Percentiles rank a stretch among this genome's conserved stretches.
phyloP scores from a whole-genome alignment of 2,113 vertebrate genomes.

The Barnardius zonarius region DNA sequence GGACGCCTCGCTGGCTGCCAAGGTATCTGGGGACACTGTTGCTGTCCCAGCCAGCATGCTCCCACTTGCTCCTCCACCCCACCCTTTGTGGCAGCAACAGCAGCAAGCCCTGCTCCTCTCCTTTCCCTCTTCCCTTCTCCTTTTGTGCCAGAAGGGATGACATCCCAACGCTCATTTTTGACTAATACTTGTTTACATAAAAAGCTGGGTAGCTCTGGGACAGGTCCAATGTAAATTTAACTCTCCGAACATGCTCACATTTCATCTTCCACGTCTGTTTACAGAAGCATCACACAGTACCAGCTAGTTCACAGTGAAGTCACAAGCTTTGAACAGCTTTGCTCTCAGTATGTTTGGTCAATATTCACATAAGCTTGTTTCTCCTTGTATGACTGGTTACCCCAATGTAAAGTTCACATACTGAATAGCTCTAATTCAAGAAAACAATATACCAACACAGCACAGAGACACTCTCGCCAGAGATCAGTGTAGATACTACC shows the following conservation, averaged over 20 bases:
- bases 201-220: not conserved
- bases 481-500: not conserved
- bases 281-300: not conserved
- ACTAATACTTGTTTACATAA: not conserved
- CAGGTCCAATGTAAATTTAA: not conserved
- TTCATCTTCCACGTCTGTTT: not conserved
- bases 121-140: not conserved
- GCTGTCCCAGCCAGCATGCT: rapidly evolving
- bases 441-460: not conserved
- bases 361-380: not conserved
- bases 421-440: not conserved
- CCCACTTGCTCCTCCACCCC: rapidly evolving
- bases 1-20: not conserved
- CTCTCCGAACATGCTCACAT: not conserved
- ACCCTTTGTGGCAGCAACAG: not conserved
- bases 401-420: not conserved
- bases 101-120: not conserved
- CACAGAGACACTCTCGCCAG: not conserved
- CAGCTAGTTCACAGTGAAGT: not conserved
- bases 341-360: not conserved
- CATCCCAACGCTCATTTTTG: not conserved
- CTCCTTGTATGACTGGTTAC: not conserved
- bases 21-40: not conserved
- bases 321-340: not conserved
- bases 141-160: not conserved